Evolutionary conservation across 1,140 invertebrate genomes (phyloP), one percentile per base, ranked within the genome.

Genomic region (Drosophila biarmipes): DNA sequence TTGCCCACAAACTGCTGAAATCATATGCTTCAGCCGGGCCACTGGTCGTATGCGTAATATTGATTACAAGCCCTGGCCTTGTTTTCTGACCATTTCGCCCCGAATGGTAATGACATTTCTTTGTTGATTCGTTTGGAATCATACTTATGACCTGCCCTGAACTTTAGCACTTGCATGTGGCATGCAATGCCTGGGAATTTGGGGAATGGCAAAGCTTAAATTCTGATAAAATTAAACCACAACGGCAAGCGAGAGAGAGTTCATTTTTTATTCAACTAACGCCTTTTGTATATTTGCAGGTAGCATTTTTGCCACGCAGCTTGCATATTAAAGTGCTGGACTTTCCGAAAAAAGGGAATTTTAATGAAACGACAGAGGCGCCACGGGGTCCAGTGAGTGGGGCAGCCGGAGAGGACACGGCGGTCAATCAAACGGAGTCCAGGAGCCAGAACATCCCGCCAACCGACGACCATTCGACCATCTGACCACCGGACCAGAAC

Each of bases 321-420:
- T 14, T 34, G 73, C 42, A 77, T 77, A 81, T 81, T 85, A 71
- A 69, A 86, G 58, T 46, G 69, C 52, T 59, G 49, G 15, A 29
- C 40, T 35, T 49, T 51, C 31, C 42, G 5, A 42, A 45, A 69
- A 55, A 53, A 49, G 35, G 38, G 21, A 67, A 76, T 79, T 80
- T 87, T 84, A 87, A 87, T 87, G 84, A 87, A 76, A 64, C 63
- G 72, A 49, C 78, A 40, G 59, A 48, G 68, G 48, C 38, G 29
- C 15, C 35, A 27, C 49, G 8, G n/a, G 6, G 43, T 19, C n/a
- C 31, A 42, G 14, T 45, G 69, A 48, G 62, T 14, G 14, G 57
- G 45, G 45, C 12, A 11, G 68, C 21, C 21, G 53, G 15, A 24
- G 24, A 24, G 55, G 31, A 59, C 45, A 45, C 15, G 12, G 19